Evolutionary conservation across 2,888 invertebrate species (phyloP), one percentile per base, ranked within the genome.

Genomic region (Eilema sororculum): DNA sequence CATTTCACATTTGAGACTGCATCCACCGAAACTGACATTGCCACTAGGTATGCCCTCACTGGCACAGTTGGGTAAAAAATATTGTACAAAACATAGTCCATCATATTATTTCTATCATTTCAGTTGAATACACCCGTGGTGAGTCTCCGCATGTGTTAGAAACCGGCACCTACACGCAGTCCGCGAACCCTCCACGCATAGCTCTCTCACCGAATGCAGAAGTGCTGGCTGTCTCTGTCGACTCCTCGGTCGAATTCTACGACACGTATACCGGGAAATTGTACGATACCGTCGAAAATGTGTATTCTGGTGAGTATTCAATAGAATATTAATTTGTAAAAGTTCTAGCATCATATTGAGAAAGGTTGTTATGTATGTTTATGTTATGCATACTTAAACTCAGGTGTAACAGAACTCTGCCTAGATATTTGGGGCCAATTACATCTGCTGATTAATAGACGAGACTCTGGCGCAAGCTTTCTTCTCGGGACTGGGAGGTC

Each of bases 161-260:
- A 78, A 96, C 97, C 0, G 97, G 97, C 16, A 92, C 91, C 33
- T 97, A 96, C 83, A 96, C 96, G 28, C 96, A 96, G 89, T 93
- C 95, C 0, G 94, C 94, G 0, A 91, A 92, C 66, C 89, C 95
- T 16, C 96, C 97, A 12, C 93, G 94, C 76, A 96, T 98, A 69
- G 97, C 97, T 0, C 92, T 98, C 60, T 97, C 98, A 20, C 98
- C 98, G 25, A 97, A 98, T 89, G 97, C 97, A 0, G 97, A 98
- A 85, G 97, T 98, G 24, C 92, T 98, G 16, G 98, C 96, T 0
- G 96, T 98, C 16, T 96, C 97, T 30, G 96, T 96, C 71, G 96
- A 96, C 67, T 93, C 95, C 56, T 95, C 95, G 22, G 88, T 98
- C 6, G 96, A 96, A 73, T 96, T 98, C 85, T 98, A 97, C 93